phyloP scores from a whole-genome alignment of 2,888 invertebrate species.

The Noctua fimbriata region DNA sequence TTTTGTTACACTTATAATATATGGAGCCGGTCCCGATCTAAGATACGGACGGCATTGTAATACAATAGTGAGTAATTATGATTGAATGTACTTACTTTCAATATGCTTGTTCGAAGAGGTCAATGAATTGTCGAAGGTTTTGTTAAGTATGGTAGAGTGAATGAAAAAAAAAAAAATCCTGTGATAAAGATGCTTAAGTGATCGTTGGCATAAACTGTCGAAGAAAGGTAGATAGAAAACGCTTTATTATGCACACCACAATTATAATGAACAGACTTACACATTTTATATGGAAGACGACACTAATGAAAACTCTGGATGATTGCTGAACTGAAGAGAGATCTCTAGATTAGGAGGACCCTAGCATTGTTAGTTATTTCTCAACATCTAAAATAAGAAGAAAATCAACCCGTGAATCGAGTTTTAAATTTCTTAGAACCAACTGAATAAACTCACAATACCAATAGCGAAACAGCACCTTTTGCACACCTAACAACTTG shows the following conservation, averaged over 20 bases:
- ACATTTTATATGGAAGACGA: too few species aligned
- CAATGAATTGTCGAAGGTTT: constrained; percentile 29
- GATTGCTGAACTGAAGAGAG: too few species aligned
- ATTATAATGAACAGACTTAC: too few species aligned
- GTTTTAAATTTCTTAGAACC: background rate
- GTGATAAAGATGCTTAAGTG: too few species aligned
- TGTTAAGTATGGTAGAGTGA: background rate
- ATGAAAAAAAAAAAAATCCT: too few species aligned
- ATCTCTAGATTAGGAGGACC: background rate
- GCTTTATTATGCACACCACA: too few species aligned
- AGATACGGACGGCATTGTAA: constrained; percentile 63
- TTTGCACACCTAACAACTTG: constrained; percentile 14
- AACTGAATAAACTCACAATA: background rate
- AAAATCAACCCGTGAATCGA: background rate
- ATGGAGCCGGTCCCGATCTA: constrained; percentile 68
- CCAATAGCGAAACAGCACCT: background rate
- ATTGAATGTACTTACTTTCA: constrained; percentile 60
- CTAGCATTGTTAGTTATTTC: background rate
- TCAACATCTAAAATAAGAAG: background rate
- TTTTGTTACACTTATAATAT: constrained; percentile 78
- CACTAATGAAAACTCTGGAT: too few species aligned
- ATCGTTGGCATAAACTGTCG: too few species aligned
- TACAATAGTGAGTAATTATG: constrained; percentile 69
- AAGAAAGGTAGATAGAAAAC: too few species aligned
- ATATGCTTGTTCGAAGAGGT: constrained; percentile 47